Evolutionary conservation across 2,113 vertebrate species (phyloP).

Genomic region (Eptesicus fuscus): DNA sequence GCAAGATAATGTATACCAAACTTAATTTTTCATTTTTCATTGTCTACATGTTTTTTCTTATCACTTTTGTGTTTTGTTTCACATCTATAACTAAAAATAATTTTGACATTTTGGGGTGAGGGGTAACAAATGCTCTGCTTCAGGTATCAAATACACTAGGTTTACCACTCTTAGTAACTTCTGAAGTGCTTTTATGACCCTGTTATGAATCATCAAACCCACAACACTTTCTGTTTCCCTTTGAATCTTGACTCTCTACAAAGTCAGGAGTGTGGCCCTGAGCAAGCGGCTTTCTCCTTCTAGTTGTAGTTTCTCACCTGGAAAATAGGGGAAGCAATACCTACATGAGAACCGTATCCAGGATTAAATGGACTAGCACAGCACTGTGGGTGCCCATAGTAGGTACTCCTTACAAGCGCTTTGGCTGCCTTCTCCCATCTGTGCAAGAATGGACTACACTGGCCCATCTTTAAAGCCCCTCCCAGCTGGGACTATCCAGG

Average conservation of each 20-base stretch:
- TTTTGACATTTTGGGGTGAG: neutral
- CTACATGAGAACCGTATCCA: neutral
- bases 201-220: neutral
- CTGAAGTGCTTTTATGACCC: neutral
- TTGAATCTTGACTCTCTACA: neutral
- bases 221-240: neutral
- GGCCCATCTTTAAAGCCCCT: neutral
- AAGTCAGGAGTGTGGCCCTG: neutral
- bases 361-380: neutral
- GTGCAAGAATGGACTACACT: neutral
- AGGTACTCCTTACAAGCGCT: neutral
- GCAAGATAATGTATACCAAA: neutral
- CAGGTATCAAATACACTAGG: neutral
- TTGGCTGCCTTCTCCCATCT: neutral
- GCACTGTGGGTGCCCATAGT: neutral
- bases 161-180: neutral
- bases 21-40: neutral
- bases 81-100: neutral
- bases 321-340: neutral
- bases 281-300: neutral
- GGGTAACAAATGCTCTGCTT: neutral
- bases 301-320: neutral
- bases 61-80: neutral
- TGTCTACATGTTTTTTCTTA: neutral
- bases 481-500: neutral